Conservation (phyloP, 2,113 vertebrate species). For the Laterallus jamaicensis region DNA sequence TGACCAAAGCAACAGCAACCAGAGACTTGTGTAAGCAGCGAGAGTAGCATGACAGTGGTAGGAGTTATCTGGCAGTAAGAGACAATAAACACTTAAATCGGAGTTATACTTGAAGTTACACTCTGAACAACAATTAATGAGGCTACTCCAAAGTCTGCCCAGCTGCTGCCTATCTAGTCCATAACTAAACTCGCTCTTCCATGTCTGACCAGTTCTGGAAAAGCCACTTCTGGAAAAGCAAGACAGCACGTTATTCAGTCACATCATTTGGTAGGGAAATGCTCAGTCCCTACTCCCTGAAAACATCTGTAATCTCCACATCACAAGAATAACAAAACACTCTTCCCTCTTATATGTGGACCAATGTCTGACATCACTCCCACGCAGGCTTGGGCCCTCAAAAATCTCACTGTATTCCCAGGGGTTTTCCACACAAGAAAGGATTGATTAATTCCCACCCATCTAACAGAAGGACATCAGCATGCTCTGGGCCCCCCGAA, state of each 20-base stretch:
- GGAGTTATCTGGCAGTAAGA: neutral
- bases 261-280: constrained; percentile 49
- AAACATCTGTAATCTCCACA: neutral
- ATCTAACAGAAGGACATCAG: neutral
- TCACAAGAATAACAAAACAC: constrained; percentile 32
- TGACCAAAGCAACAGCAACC: neutral
- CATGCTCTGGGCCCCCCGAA: neutral
- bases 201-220: constrained; percentile 1
- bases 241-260: neutral
- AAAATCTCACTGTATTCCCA: neutral
- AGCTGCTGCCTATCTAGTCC: neutral
- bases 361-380: neutral
- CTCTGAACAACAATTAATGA: neutral
- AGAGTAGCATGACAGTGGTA: neutral
- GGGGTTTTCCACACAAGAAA: rapidly evolving
- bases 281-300: neutral
- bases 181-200: neutral
- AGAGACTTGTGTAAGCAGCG: neutral
- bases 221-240: neutral
- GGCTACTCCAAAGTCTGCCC: neutral
- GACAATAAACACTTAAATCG: neutral
- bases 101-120: neutral
- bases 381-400: neutral
- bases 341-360: neutral
- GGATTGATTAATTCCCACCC: neutral